Evolutionary conservation across 2,888 invertebrate genomes (phyloP), one percentile per base, ranked within the genome.

Genomic region (Celastrina argiolus): DNA sequence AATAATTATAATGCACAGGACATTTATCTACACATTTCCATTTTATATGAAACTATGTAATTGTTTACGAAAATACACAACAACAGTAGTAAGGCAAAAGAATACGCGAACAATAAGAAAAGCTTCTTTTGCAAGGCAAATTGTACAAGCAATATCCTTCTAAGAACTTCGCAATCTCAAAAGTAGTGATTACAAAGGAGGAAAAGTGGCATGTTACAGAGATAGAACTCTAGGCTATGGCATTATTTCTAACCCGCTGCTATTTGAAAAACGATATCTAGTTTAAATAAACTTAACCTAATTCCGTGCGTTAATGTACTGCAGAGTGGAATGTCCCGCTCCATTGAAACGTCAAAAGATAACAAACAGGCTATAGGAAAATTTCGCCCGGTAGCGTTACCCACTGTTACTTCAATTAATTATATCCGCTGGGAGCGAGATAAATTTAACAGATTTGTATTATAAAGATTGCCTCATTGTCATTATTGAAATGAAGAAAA

Each of bases 331-430:
- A 69, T 71, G 70, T 68, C 68, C 69, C 70, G 56, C 68, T 66
- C 67, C 41, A 67, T 64, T 68, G 67, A 69, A 68, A 71, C 68
- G 66, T 66, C 66, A 71, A 69, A 71, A 72, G 74, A 69, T 80
- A 84, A 85, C 76, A 83, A 82, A 80, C 78, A 80, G 63, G 68
- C 67, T 67, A 28, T 69, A 66, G 81, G 80, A 81, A 82, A 80
- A 70, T 76, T 81, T 66, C 56, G 63, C 34, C 64, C 26, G 67
- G 67, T 22, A 68, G 69, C 65, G 69, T 66, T 66, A 66, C 66
- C 66, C 68, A 67, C n/a, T 64, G 71, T 64, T 76, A 72, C 68
- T 69, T 74, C 74, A 70, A 70, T 68, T 63, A 75, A 72, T 74
- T 70, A 66, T 69, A 68, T 68, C 42, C 56, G 66, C 67, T 63